A percentile compares a stretch with the other conserved stretches of the same genome.
phyloP scores from a whole-genome alignment of 2,797 vertebrate genomes.

The Sebastolobus alascanus region DNA sequence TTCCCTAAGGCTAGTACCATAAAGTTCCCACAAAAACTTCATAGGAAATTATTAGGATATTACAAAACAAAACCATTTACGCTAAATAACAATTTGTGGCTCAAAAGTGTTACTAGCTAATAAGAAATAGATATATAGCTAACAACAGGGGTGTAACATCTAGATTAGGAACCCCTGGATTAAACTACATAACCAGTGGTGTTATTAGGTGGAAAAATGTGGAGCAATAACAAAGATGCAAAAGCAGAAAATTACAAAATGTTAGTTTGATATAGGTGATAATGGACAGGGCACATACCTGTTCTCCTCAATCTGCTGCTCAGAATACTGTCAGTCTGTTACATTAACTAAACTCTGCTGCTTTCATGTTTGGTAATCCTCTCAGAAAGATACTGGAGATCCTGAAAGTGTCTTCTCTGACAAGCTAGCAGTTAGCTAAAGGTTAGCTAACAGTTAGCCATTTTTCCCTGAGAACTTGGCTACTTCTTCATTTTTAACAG shows the following conservation, averaged over 20 bases:
- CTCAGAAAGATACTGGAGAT: background rate
- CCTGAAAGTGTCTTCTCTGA: too few species aligned
- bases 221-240: background rate
- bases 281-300: background rate
- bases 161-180: background rate
- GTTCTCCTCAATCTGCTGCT: background rate
- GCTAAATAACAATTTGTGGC: background rate
- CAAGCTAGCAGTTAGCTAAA: too few species aligned
- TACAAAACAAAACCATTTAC: background rate
- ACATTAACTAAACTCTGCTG: too few species aligned
- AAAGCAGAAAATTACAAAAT: too few species aligned
- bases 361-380: background rate
- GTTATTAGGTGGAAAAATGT: background rate
- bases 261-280: background rate
- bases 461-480: too few species aligned
- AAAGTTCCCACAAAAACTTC: background rate
- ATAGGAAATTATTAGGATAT: background rate
- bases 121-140: too few species aligned
- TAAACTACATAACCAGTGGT: background rate
- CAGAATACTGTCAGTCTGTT: background rate
- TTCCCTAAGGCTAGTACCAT: background rate
- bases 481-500: too few species aligned
- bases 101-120: background rate
- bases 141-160: background rate
- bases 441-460: too few species aligned